Percentiles rank a stretch among this genome's conserved stretches.
These are phyloP conservation scores for Gobiocypris rarus DNA, from an alignment of 2,113 vertebrate species.

Conservation along the genomic window DNA sequence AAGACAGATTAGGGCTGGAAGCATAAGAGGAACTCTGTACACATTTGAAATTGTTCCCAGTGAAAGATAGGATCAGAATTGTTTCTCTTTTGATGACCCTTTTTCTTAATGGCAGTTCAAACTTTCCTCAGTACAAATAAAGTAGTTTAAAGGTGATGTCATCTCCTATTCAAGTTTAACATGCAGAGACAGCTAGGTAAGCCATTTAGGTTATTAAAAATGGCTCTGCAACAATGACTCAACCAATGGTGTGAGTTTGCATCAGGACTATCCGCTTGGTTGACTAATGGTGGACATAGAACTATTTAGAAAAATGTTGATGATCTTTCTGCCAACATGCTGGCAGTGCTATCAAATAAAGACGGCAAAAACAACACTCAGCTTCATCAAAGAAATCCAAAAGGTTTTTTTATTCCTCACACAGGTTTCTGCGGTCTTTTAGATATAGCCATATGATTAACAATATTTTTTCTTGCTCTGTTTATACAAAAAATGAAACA, in stretches of 20 bases:
- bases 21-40: background rate
- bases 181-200: background rate
- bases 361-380: background rate
- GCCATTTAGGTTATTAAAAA: constrained; percentile 5
- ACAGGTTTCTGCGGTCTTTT: background rate
- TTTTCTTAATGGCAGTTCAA: constrained; percentile 11
- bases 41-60: constrained; percentile 2
- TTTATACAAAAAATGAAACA: no score
- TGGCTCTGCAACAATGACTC: background rate
- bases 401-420: background rate
- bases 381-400: background rate
- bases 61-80: background rate
- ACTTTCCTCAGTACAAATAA: constrained; percentile 1
- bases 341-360: no score
- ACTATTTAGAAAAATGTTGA: background rate
- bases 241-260: background rate
- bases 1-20: constrained; percentile 32
- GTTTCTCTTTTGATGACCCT: constrained; percentile 12
- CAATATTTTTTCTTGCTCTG: no score
- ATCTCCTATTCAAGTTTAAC: background rate
- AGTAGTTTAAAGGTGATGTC: background rate
- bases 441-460: no score
- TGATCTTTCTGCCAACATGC: no score
- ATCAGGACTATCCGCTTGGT: background rate
- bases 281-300: background rate